These are phyloP conservation scores for Allygus modestus DNA, from an alignment of 2,888 invertebrate species.

Conservation along the genomic window DNA sequence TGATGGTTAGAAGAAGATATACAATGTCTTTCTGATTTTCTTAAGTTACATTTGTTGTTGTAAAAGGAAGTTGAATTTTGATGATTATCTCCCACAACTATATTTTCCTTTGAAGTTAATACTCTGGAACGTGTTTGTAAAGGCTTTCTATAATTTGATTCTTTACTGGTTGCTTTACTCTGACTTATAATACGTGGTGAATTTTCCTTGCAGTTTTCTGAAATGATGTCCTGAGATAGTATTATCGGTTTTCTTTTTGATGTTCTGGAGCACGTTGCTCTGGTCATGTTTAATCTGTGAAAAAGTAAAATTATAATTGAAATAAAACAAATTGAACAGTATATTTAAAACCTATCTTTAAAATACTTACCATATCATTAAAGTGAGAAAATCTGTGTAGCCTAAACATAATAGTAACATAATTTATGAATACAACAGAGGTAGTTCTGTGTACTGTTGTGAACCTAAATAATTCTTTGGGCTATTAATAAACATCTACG, in stretches of 20 bases:
- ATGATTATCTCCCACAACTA: not conserved
- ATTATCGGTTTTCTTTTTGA: not conserved
- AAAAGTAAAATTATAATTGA: not conserved
- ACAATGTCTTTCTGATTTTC: constrained; percentile 15
- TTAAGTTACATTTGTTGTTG: not conserved
- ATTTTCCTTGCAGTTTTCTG: constrained; percentile 22
- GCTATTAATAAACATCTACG: no score
- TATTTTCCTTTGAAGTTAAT: constrained; percentile 2
- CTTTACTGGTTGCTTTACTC: not conserved
- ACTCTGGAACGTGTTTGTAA: not conserved
- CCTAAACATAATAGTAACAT: no score
- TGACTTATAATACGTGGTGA: not conserved
- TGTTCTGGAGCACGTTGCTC: constrained; percentile 20
- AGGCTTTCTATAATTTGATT: not conserved
- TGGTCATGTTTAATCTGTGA: constrained; percentile 26
- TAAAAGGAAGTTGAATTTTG: not conserved
- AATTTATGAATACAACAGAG: no score
- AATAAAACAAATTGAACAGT: no score
- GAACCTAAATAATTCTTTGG: no score
- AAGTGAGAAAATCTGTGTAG: no score
- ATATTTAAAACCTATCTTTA: no score
- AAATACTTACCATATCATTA: no score
- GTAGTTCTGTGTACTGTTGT: no score
- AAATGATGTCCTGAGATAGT: not conserved
- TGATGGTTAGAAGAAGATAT: not conserved